These are phyloP conservation scores for Polypedilum vanderplanki DNA, from an alignment of 1,140 invertebrate species.

Conservation along the genomic window DNA sequence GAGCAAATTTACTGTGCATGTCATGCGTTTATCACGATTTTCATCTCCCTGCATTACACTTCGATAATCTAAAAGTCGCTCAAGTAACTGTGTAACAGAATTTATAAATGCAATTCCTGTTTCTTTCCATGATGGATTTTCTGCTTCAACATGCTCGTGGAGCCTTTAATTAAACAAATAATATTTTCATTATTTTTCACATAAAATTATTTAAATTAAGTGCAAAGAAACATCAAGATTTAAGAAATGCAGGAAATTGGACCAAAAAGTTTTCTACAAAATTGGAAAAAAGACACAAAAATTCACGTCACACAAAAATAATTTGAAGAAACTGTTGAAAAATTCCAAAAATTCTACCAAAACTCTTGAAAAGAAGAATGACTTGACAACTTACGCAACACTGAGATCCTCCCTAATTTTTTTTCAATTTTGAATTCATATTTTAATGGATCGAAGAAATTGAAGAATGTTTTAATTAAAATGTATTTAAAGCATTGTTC, in stretches of 20 bases:
- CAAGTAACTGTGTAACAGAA: conserved; percentile 81
- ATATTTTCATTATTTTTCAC: not conserved
- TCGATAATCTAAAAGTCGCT: conserved; percentile 84
- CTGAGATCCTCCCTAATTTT: conserved; percentile 26
- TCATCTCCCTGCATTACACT: conserved; percentile 88
- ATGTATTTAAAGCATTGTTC: not conserved
- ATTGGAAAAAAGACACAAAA: not conserved
- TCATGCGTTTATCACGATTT: conserved; percentile 90
- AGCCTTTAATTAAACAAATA: conserved; percentile 52
- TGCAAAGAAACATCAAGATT: not conserved
- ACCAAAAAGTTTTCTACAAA: conserved; percentile 29
- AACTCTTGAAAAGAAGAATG: not conserved
- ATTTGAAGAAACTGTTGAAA: conserved; percentile 2
- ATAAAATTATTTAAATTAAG: conserved; percentile 28
- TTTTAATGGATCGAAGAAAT: not conserved
- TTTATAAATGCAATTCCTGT: conserved; percentile 85
- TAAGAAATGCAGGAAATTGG: conserved; percentile 23
- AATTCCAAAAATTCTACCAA: conserved; percentile 1
- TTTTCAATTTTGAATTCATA: not conserved
- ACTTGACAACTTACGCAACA: conserved; percentile 18
- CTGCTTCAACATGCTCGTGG: conserved; percentile 75
- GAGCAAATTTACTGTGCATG: conserved; percentile 92
- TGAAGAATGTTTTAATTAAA: not conserved
- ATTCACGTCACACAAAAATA: conserved; percentile 21
- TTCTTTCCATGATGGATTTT: conserved; percentile 82